phyloP scores from a whole-genome alignment of 2,888 invertebrate genomes.

The Pyrochroa serraticornis region DNA sequence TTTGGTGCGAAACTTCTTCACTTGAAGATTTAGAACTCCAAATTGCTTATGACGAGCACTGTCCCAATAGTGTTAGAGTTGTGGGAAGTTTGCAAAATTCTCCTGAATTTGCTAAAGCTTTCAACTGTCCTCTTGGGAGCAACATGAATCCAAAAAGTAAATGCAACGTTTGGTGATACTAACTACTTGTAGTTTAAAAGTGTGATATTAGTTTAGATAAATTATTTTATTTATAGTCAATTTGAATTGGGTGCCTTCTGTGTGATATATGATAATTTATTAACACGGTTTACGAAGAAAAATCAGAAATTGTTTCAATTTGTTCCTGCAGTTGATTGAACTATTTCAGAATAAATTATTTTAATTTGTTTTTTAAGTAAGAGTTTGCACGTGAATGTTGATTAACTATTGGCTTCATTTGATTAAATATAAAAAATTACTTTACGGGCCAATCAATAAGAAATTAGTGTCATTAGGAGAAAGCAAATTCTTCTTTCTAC shows the following conservation, averaged over 20 bases:
- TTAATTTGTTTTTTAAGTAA: no score
- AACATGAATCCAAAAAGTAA: slow-evolving; percentile 63
- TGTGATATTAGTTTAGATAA: slow-evolving; percentile 27
- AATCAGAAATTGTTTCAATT: not conserved
- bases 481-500: no score
- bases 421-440: no score
- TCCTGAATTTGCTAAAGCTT: slow-evolving; percentile 72
- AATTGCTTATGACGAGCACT: slow-evolving; percentile 71
- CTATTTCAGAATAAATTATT: not conserved
- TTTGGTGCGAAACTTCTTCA: slow-evolving; percentile 84
- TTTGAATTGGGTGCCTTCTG: slow-evolving; percentile 24
- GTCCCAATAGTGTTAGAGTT: slow-evolving; percentile 73
- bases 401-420: no score
- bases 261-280: slow-evolving; percentile 11
- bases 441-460: no score
- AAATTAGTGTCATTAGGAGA: no score
- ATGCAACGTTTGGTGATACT: slow-evolving; percentile 62
- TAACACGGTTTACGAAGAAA: slow-evolving; percentile 1
- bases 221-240: slow-evolving; percentile 9
- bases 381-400: no score
- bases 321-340: not conserved
- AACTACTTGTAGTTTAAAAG: slow-evolving; percentile 11
- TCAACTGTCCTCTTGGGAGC: slow-evolving; percentile 62
- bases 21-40: slow-evolving; percentile 67
- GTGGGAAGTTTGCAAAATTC: slow-evolving; percentile 75